Base-by-base conservation (phyloP, 2,113 vertebrate species). In the Perca schrenkii region DNA sequence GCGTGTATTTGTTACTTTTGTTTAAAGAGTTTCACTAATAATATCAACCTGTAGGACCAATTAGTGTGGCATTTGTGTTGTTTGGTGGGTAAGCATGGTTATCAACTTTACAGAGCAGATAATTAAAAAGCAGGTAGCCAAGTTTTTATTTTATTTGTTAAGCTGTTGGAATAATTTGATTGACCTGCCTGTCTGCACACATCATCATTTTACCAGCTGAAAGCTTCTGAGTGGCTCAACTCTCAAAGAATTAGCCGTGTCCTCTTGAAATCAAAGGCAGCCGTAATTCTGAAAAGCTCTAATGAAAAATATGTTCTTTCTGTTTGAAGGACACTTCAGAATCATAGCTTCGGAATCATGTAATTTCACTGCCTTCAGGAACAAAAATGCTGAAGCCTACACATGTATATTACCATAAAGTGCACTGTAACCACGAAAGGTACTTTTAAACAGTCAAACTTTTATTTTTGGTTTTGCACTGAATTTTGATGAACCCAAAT, bases 71-170 rank as follows among this genome's bases (percentile, higher is more conserved):
- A 3, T 68, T 34, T 71, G 28, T 66, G 34, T 49, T 22, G 50
- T 49, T 53, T 36, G 3, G 31, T 46, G 61, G 66, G 15, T 61
- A 36, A 14, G 69, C 25, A 62, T 16, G 34, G 57, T 62, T 22
- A 86, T 70, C 65, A 77, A 77, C 34, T 72, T 88, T 86, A 43
- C 80, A 80, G 74, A 89, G 86, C 47, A 77, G 87, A 77, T 86
- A 62, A 92, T 90, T 85, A 83, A 83, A 86, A 75, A 82, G 28
- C 58, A 58, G 50, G 57, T 15, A 77, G 14, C 31, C 47, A 74
- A 86, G 62, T 54, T 49, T 78, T 83, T 43, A 11, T 43, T 43
- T 84, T 80, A 13, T 66, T 77, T 79, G 65, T 82, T 36, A 43
- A 54, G 47, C 63, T 80, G 46, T 49, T 71, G 57, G 13, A 81